phyloP scores from a whole-genome alignment of 2,113 vertebrate genomes.

The Illadopsis cleaveri region DNA sequence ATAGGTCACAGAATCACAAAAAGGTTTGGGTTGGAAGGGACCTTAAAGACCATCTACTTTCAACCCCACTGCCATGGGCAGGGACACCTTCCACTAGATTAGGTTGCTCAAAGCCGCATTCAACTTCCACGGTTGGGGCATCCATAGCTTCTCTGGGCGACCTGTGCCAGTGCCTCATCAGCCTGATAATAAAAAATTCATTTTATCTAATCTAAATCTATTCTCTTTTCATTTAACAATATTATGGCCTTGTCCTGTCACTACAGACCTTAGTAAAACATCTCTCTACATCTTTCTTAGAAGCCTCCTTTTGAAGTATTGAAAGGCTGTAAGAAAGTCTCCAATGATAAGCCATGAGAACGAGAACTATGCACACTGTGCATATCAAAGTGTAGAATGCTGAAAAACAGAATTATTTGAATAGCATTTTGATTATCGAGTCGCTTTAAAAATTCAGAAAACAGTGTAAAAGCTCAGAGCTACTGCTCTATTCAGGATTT shows the following conservation, averaged over 20 bases:
- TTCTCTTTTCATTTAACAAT: neutral
- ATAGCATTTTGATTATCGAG: neutral
- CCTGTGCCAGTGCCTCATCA: neutral
- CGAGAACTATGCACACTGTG: neutral
- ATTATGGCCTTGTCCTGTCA: accelerated
- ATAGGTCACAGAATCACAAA: neutral
- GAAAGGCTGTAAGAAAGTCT: neutral
- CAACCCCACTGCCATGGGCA: neutral
- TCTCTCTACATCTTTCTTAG: neutral
- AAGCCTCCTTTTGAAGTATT: neutral
- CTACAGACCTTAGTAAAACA: neutral
- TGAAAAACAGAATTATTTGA: neutral
- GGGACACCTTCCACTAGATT: neutral
- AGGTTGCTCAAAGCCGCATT: neutral
- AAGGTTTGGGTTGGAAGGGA: neutral
- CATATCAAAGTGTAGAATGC: neutral
- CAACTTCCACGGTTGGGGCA: neutral
- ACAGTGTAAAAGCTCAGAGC: neutral
- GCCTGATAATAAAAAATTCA: neutral
- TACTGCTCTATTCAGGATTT: neutral
- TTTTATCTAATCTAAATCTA: neutral
- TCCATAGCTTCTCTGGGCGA: neutral
- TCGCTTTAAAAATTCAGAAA: neutral
- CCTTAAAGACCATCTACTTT: neutral
- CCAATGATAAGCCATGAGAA: neutral